Evolutionary conservation across 2,888 invertebrate species (phyloP), one percentile per base, ranked within the genome.

Genomic region (Chymomyza amoena): DNA sequence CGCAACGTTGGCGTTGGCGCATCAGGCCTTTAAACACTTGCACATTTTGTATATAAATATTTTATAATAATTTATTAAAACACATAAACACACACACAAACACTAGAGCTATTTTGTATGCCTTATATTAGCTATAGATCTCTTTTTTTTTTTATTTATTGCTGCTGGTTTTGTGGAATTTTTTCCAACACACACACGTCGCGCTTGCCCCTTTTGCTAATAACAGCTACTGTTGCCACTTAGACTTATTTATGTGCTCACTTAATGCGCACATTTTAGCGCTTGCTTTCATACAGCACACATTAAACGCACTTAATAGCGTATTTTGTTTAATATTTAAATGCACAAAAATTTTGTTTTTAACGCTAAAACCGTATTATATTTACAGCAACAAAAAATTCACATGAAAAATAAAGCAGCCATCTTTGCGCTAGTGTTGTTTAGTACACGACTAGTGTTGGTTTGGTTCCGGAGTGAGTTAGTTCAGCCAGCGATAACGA

Each of bases 21-120:
- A 74, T 80, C 79, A 83, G 76, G 70, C 76, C 79, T 70, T 76
- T 69, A 73, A 81, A 67, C 81, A 80, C 66, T 85, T 85, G 83
- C 77, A 85, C 83, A 81, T 82, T 80, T 75, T 66, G 32, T 9
- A 60, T 64, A 64, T 61, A 73, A 74, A 4, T 1, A 13, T 13
- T 45, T 45, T 79, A 75, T 80, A 79, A 78, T 73, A 78, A 78
- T 78, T 84, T 84, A 83, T 83, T 85, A 83, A 85, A 83, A 83
- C 54, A 80, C 85, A 83, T 83, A 77, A 70, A 59, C 78, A 61
- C 72, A 69, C 72, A 69, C 76, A 62, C 72, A 67, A 25, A 7
- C 57, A 25, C 57, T 25, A 28, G 57, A 25, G 6, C 25, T 57
- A 18, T 56, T 18, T 56, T 56, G 18, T 56, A 56, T 18, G 20